Percentiles rank a stretch among this genome's conserved stretches.
phyloP scores from a whole-genome alignment of 37 sponge, comb jelly and placozoan species.

The Petrosia ficiformis region DNA sequence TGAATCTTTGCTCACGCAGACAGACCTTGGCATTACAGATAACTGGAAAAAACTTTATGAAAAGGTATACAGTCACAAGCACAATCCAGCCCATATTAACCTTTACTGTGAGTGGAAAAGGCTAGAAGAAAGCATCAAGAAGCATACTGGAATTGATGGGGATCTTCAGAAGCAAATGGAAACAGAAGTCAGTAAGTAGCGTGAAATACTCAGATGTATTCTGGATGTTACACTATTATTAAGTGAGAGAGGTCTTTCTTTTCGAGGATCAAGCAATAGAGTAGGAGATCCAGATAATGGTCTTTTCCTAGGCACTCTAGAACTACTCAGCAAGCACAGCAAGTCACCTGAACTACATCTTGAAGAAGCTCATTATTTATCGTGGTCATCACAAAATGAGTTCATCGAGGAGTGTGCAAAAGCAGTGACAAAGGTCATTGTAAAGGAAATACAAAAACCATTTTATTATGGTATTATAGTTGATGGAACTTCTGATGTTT shows the following conservation, averaged over 20 bases:
- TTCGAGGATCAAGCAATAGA: not conserved
- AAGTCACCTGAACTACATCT: not conserved
- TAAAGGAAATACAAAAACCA: not conserved
- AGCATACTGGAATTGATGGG: not conserved
- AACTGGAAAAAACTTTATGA: constrained; percentile 15
- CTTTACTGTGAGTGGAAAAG: not conserved
- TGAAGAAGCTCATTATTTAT: not conserved
- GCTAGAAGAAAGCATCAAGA: not conserved
- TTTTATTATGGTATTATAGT: not conserved
- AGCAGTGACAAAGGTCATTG: not conserved
- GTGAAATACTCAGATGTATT: not conserved
- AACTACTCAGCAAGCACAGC: not conserved
- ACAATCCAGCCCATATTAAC: not conserved
- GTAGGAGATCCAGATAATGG: constrained; percentile 5
- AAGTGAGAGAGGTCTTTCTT: constrained; percentile 3
- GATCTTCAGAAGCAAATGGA: not conserved
- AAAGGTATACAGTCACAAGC: not conserved
- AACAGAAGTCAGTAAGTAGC: not conserved
- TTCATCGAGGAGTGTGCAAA: not conserved
- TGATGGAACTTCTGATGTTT: not conserved
- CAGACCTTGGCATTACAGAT: not conserved
- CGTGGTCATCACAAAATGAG: not conserved
- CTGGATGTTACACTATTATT: not conserved
- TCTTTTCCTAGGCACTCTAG: not conserved
- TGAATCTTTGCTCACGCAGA: not conserved